These are phyloP conservation scores for Caerostris darwini DNA, from an alignment of 1,140 invertebrate genomes.

Conservation along the genomic window DNA sequence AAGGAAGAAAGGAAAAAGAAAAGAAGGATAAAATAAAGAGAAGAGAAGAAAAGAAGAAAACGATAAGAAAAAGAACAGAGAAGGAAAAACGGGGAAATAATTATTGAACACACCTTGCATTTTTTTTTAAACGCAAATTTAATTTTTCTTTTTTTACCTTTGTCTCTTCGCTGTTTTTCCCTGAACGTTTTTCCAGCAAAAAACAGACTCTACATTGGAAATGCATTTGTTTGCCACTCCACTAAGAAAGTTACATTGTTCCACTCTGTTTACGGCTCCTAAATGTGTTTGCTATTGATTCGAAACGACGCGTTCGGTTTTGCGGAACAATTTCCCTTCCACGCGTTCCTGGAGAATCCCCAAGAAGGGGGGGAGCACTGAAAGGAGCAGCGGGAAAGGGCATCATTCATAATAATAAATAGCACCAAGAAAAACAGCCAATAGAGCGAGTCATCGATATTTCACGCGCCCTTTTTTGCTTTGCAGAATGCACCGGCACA, in stretches of 20 bases:
- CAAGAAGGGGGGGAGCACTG: background rate
- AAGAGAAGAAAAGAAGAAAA: background rate
- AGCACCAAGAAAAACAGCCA: background rate
- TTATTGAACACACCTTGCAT: too few relatives aligned
- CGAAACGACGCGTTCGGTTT: background rate
- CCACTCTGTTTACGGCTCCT: too few relatives aligned
- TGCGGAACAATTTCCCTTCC: background rate
- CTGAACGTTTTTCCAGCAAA: too few relatives aligned
- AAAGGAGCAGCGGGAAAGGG: conserved; percentile 24
- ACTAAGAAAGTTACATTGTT: too few relatives aligned
- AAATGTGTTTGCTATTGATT: conserved; percentile 49
- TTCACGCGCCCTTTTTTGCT: conserved; percentile 9
- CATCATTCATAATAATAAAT: background rate
- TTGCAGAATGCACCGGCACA: background rate
- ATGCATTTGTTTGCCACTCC: too few relatives aligned
- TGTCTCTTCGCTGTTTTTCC: too few relatives aligned
- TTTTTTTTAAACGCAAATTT: too few relatives aligned
- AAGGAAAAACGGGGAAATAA: background rate
- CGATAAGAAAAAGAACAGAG: background rate
- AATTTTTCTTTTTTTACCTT: too few relatives aligned
- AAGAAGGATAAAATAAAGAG: background rate
- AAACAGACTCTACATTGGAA: too few relatives aligned
- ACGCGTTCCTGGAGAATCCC: background rate
- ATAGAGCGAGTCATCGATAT: conserved; percentile 64
- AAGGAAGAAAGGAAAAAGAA: background rate